Base-by-base conservation (phyloP, 2,888 invertebrate genomes). In the Amblyjoppa proteus region DNA sequence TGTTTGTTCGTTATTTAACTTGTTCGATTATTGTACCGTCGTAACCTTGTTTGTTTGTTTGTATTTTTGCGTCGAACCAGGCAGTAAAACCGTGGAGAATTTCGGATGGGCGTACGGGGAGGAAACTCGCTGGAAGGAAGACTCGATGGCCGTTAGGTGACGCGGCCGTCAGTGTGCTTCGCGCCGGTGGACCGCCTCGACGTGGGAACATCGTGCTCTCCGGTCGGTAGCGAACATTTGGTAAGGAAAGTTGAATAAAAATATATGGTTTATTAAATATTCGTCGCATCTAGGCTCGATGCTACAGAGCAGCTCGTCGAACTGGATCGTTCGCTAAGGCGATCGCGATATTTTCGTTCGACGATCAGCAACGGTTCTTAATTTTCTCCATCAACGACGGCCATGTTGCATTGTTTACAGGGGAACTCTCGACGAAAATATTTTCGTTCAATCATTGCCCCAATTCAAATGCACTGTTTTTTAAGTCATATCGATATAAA, bases 181-280 rank as follows among this genome's bases (percentile, higher is more conserved):
- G 64, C 0, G 34, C 64, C 0, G 5, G 31, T 13, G 64, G 16
- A 64, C 64, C n/a, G 31, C 1, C 3, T 64, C 1, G 64, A 28
- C 34, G 64, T 64, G 31, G 64, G 64, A 34, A 64, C n/a, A 34
- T n/a, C 13, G 64, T 5, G 31, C 34, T 13, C 64, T 64, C n/a
- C 6, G 16, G 64, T 31, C 34, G 64, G 31, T 64, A 34, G 64
- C 1, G 31, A 34, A 64, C n/a, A 31, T n/a, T 64, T n/a, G 16
- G 64, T 64, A 16, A 64, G 34, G 2, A 34, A 16, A 64, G 11
- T 28, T 28, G 4, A 9, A 13, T 28, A 4, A 13, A 13, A 28
- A 20, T 28, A 28, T 53, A 3, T 28, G 13, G 3, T 28, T 58
- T 0, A 28, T 25, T 0, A 4, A 28, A 58, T 13, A 58, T 58